phyloP scores from a whole-genome alignment of 2,113 vertebrate species.

The Ceyx margarethae region DNA sequence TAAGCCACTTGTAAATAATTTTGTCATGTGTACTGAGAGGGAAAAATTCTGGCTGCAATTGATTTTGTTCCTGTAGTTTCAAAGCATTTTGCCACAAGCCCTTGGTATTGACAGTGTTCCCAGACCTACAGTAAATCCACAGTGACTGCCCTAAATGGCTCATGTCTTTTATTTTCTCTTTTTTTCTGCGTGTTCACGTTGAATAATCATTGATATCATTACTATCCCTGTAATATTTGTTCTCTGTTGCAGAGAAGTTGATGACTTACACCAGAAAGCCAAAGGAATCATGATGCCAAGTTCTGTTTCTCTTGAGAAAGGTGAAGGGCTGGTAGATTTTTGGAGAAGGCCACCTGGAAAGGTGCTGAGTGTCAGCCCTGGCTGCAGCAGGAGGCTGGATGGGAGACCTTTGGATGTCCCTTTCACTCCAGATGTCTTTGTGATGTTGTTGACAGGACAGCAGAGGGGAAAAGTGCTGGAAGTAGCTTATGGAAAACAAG shows the following conservation, averaged over 20 bases:
- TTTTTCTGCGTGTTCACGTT: neutral
- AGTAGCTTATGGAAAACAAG: neutral
- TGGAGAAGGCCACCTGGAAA: neutral
- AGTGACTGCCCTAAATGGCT: conserved; percentile 36
- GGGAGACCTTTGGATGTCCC: neutral
- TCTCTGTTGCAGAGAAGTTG: neutral
- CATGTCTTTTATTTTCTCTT: conserved; percentile 11
- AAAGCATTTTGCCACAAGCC: conserved; percentile 52
- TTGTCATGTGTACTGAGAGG: conserved; percentile 64
- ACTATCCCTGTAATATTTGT: neutral
- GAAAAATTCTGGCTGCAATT: conserved; percentile 63
- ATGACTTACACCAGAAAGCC: neutral
- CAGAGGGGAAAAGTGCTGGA: neutral
- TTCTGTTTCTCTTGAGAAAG: neutral
- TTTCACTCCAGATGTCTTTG: neutral
- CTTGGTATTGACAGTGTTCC: conserved; percentile 58
- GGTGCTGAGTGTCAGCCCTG: neutral
- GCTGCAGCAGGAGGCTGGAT: neutral
- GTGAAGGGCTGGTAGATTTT: neutral
- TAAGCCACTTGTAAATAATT: conserved; percentile 68
- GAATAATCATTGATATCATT: neutral
- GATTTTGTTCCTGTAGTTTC: conserved; percentile 60
- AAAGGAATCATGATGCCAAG: neutral
- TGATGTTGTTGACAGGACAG: neutral
- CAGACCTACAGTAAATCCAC: conserved; percentile 40